Percentiles rank a stretch among this genome's conserved stretches.
phyloP scores from a whole-genome alignment of 1,140 invertebrate genomes.

The Limonius californicus region DNA sequence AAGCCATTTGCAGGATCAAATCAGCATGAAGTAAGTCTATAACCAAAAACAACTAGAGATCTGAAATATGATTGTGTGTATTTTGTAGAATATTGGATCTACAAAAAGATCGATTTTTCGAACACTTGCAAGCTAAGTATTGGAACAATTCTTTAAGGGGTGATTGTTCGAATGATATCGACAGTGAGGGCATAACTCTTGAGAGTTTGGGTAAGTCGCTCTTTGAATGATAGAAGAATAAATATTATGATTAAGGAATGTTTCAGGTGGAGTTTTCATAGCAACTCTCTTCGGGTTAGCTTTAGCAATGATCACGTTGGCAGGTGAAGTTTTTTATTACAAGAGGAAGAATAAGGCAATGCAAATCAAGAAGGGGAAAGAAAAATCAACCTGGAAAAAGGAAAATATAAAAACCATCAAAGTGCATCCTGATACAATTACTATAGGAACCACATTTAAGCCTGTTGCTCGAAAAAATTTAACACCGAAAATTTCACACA shows the following conservation, averaged over 20 bases:
- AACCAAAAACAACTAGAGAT: slow-evolving; percentile 63
- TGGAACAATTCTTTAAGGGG: slow-evolving; percentile 73
- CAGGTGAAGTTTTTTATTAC: slow-evolving; percentile 75
- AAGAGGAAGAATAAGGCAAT: slow-evolving; percentile 50
- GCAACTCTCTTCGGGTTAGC: slow-evolving; percentile 79
- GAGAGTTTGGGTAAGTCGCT: slow-evolving; percentile 71
- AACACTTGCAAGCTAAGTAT: slow-evolving; percentile 75
- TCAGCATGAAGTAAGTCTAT: slow-evolving; percentile 60
- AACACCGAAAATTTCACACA: slow-evolving; percentile 32
- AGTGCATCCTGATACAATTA: slow-evolving; percentile 38
- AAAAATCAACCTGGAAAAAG: not conserved
- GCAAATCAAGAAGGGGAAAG: not conserved
- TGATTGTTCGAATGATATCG: slow-evolving; percentile 67
- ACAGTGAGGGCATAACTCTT: slow-evolving; percentile 82
- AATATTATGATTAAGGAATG: slow-evolving; percentile 3
- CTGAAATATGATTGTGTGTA: slow-evolving; percentile 82
- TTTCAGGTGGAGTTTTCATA: slow-evolving; percentile 80
- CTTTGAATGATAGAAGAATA: too few species aligned
- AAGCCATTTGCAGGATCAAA: slow-evolving; percentile 72
- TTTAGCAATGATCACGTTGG: slow-evolving; percentile 76
- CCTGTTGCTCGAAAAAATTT: slow-evolving; percentile 41
- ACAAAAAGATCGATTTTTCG: slow-evolving; percentile 82
- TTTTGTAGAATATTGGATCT: slow-evolving; percentile 67
- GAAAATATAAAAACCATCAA: slow-evolving; percentile 23
- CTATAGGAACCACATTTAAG: slow-evolving; percentile 48